Evolutionary conservation across 2,113 vertebrate species (phyloP).

Genomic region (Gopherus evgoodei): DNA sequence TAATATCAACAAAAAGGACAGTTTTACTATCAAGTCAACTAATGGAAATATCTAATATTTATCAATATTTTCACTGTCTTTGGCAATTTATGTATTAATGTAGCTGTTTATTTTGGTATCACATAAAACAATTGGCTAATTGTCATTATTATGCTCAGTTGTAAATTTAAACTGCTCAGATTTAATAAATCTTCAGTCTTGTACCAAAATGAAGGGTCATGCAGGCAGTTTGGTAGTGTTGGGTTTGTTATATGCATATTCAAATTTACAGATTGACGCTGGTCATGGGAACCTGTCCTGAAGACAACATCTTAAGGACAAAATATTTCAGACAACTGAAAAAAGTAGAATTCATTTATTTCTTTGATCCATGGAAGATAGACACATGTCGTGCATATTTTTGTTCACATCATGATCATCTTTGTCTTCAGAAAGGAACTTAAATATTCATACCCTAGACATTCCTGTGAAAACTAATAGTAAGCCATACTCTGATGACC

Average conservation of each 20-base stretch:
- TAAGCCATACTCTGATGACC: rapidly evolving
- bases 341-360: background rate
- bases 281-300: background rate
- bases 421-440: background rate
- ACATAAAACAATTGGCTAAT: background rate
- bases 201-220: background rate
- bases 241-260: background rate
- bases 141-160: background rate
- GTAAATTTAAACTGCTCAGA: background rate
- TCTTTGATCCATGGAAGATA: background rate
- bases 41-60: background rate
- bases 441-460: background rate
- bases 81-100: background rate
- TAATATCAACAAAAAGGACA: background rate
- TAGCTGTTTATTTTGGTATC: background rate
- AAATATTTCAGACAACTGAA: background rate
- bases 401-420: background rate
- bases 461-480: background rate
- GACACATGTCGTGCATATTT: background rate
- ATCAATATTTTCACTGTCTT: background rate
- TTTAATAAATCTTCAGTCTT: background rate
- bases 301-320: background rate
- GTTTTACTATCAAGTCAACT: background rate
- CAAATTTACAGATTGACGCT: background rate
- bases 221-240: background rate